Conservation (phyloP, 2,888 invertebrate species). For the Chymomyza amoena region DNA sequence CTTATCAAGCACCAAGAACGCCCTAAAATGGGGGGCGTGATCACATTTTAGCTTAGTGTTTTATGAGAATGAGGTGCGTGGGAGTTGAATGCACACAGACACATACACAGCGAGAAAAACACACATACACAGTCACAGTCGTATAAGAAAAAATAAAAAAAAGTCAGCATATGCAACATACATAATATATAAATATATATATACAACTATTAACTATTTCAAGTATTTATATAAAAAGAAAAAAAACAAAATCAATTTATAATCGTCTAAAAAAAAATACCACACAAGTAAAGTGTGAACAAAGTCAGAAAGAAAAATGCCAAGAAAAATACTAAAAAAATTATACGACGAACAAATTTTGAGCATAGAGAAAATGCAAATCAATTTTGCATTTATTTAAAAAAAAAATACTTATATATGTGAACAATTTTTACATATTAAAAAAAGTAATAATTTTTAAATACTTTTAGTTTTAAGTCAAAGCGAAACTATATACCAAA, state of each 20-base stretch:
- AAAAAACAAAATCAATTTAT: conserved; percentile 23
- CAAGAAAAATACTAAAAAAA: conserved; percentile 14
- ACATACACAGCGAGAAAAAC: conserved; percentile 19
- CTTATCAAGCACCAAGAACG: neutral
- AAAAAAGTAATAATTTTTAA: conserved; percentile 48
- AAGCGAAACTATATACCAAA: conserved; percentile 42
- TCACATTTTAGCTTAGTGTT: conserved; percentile 16
- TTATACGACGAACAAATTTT: conserved; percentile 17
- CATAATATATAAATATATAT: conserved; percentile 38
- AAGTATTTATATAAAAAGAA: conserved; percentile 52
- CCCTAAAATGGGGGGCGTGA: neutral
- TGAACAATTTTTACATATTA: conserved; percentile 37
- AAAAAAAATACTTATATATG: conserved; percentile 23
- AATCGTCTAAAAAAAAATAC: conserved; percentile 24
- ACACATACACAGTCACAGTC: conserved; percentile 2
- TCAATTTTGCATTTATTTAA: conserved; percentile 35
- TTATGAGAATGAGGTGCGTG: conserved; percentile 60
- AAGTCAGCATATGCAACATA: conserved; percentile 34
- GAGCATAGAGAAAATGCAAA: conserved; percentile 6
- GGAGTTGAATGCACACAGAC: conserved; percentile 60
- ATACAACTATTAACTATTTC: conserved; percentile 61
- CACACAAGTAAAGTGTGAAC: conserved; percentile 29
- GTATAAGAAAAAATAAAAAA: conserved; percentile 11
- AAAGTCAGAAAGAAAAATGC: conserved; percentile 27
- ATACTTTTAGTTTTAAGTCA: conserved; percentile 55